phyloP scores from a whole-genome alignment of 2,888 invertebrate genomes.

The Teinopalpus imperialis region DNA sequence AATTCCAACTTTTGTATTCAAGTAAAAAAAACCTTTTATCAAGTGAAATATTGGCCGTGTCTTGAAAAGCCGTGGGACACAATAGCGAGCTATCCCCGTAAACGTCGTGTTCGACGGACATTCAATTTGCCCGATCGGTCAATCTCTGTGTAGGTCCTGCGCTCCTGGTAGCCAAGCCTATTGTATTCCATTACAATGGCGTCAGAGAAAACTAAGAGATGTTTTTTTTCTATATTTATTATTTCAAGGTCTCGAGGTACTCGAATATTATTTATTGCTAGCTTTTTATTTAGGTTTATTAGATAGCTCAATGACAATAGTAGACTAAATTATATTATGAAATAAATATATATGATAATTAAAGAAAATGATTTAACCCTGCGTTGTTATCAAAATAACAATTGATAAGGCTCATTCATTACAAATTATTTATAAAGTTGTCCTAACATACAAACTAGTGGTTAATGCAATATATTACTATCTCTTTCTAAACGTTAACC shows the following conservation, averaged over 20 bases:
- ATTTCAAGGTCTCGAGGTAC: slow-evolving; percentile 29
- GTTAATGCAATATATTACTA: no score
- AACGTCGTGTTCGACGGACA: slow-evolving; percentile 59
- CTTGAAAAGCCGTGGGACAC: slow-evolving; percentile 59
- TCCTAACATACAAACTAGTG: no score
- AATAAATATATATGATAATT: no score
- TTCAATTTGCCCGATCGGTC: slow-evolving; percentile 77
- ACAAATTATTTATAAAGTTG: no score
- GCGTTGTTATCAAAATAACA: no score
- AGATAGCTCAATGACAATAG: no score
- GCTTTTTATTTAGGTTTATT: no score
- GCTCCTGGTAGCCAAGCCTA: slow-evolving; percentile 56
- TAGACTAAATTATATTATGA: no score
- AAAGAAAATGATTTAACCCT: no score
- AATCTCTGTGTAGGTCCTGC: slow-evolving; percentile 63
- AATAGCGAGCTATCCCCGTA: slow-evolving; percentile 54
- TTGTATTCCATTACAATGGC: slow-evolving; percentile 65
- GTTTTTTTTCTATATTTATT: slow-evolving; percentile 33
- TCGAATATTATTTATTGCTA: no score
- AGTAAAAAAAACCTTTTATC: slow-evolving; percentile 42
- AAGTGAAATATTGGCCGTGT: slow-evolving; percentile 63
- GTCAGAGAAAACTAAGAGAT: slow-evolving; percentile 58
- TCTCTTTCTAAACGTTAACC: slow-evolving; percentile 2
- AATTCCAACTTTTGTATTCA: slow-evolving; percentile 34
- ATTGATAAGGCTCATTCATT: no score